Base-by-base conservation (phyloP, 2,888 invertebrate genomes). In the Polydrusus tereticollis region DNA sequence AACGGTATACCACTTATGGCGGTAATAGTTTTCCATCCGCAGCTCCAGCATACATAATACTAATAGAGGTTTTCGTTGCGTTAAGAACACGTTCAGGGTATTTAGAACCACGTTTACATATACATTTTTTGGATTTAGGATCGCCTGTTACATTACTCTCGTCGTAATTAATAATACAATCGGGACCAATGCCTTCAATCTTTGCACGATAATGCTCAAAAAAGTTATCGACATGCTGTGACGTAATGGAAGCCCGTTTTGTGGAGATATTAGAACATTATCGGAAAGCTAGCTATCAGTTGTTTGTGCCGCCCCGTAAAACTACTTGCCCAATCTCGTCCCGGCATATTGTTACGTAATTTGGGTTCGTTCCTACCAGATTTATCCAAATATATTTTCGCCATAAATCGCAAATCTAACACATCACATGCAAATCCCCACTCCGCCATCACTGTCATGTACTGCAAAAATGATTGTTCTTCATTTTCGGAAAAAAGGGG, bases 21-120 rank as follows among this genome's bases (percentile, higher is more conserved):
- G 82, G 83, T 43, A 85, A 73, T 5, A 83, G 47, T 23, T 69
- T 72, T n/a, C 85, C 84, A 68, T 73, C 63, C 36, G 83, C 83
- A 62, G 80, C 77, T 7, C 78, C 82, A 74, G 78, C 77, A 70
- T 84, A 79, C 84, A 85, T 84, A 1, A 84, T 67, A 7, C 81
- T 80, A 16, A 75, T 80, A 12, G 75, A 72, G 41, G 67, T 52
- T 68, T 77, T 76, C 18, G 70, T 67, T 29, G 52, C 52, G 18
- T 59, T 59, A 16, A 38, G 6, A n/a, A 38, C 33, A 4, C 20
- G 5, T n/a, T 59, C 59, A 38, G 38, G 59, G 21, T 59, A 59
- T 38, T 74, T 75, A 18, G 52, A 58, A 21, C 75, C 72, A 47
- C 75, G 60, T 21, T 60, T 58, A 62, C 62, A 73, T 21, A 75